A percentile compares a stretch with the other conserved stretches of the same genome.
Evolutionary conservation across 2,113 vertebrate species (phyloP).

Genomic region (Sakesphorus luctuosus): DNA sequence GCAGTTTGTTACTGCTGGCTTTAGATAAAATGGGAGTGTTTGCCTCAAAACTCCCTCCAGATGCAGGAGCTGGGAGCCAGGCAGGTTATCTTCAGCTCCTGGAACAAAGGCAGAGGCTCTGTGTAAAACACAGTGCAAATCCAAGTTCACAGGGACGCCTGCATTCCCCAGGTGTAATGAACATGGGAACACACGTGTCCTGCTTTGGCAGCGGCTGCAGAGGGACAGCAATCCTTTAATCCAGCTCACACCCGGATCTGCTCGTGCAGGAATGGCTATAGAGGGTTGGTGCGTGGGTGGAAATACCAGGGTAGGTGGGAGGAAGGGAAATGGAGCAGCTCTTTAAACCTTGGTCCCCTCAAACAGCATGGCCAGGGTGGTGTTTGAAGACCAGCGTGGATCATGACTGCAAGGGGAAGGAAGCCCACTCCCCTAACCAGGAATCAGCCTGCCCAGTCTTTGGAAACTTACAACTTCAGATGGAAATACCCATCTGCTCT

Average conservation of each 20-base stretch:
- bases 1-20: background rate
- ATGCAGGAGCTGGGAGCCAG: background rate
- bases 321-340: background rate
- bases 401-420: background rate
- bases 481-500: background rate
- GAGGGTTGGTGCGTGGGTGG: rapidly evolving
- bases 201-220: background rate
- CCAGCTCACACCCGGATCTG: background rate
- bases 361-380: background rate
- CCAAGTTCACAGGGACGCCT: background rate
- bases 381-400: background rate
- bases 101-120: background rate
- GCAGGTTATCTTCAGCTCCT: background rate
- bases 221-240: background rate
- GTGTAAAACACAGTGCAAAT: background rate
- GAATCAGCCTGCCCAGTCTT: background rate
- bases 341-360: background rate
- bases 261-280: background rate
- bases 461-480: background rate
- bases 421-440: background rate
- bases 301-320: background rate
- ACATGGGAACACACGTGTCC: rapidly evolving
- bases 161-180: rapidly evolving
- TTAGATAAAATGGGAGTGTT: background rate
- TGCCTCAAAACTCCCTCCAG: background rate